phyloP scores from a whole-genome alignment of 2,888 invertebrate species.

The Apamea crenata region DNA sequence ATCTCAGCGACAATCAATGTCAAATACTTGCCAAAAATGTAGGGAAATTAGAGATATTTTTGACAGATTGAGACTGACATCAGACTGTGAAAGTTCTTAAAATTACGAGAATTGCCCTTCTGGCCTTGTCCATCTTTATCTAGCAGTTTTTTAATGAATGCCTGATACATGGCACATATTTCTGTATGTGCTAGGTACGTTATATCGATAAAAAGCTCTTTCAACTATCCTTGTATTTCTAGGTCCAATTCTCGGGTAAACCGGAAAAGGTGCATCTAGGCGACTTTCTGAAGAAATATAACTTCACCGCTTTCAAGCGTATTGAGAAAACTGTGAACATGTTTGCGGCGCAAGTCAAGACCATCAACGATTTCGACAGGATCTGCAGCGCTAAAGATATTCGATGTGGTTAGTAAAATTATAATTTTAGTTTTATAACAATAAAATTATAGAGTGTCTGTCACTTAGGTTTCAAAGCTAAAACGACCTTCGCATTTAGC shows the following conservation, averaged over 20 bases:
- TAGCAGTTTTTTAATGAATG: neutral
- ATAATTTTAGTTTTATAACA: neutral
- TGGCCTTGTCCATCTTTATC: neutral
- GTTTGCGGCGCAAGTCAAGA: slow-evolving; percentile 74
- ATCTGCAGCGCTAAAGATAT: slow-evolving; percentile 70
- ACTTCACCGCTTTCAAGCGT: slow-evolving; percentile 74
- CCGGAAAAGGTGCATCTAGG: slow-evolving; percentile 73
- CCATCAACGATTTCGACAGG: slow-evolving; percentile 74
- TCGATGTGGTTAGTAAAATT: slow-evolving; percentile 73
- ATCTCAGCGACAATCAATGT: too few species aligned
- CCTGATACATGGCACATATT: neutral
- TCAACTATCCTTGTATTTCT: slow-evolving; percentile 9
- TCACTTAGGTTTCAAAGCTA: neutral
- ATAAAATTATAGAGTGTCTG: neutral
- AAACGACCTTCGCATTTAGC: neutral
- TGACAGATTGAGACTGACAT: too few species aligned
- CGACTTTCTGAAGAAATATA: slow-evolving; percentile 73
- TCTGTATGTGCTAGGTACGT: neutral
- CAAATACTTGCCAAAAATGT: too few species aligned
- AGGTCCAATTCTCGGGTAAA: slow-evolving; percentile 76
- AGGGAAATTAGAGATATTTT: too few species aligned
- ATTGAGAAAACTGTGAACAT: slow-evolving; percentile 68
- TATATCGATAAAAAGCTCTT: neutral
- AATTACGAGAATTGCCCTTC: neutral
- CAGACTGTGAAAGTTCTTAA: too few species aligned